A percentile compares a stretch with the other conserved stretches of the same genome.
Evolutionary conservation across 2,888 invertebrate genomes (phyloP).

Genomic region (Nemapogon koenigi): DNA sequence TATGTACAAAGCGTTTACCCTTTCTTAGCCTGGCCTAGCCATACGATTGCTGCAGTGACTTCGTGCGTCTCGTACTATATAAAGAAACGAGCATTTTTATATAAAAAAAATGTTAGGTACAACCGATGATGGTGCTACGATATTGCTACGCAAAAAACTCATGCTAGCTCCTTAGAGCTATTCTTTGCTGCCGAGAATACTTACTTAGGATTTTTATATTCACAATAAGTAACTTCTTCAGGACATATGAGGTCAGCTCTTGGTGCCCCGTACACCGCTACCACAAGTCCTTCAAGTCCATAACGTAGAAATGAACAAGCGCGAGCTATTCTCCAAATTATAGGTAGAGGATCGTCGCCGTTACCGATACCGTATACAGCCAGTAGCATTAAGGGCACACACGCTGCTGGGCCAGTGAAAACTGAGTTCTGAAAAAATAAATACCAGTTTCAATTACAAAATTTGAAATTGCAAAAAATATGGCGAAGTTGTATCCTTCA

Average conservation of each 20-base stretch:
- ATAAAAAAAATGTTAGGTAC: too few relatives aligned
- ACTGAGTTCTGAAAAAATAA: constrained; percentile 73
- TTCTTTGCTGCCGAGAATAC: too few relatives aligned
- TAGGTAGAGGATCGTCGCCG: constrained; percentile 72
- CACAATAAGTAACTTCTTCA: constrained; percentile 72
- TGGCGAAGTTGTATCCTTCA: too few relatives aligned
- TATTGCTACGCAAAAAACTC: too few relatives aligned
- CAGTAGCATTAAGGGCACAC: constrained; percentile 87
- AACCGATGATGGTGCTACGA: too few relatives aligned
- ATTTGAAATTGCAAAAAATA: background rate
- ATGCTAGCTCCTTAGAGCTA: too few relatives aligned
- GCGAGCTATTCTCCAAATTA: constrained; percentile 78
- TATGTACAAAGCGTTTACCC: too few relatives aligned
- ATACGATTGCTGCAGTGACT: too few relatives aligned
- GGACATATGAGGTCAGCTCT: constrained; percentile 79
- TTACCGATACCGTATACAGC: constrained; percentile 89
- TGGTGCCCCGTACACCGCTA: constrained; percentile 80
- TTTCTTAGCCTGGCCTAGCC: too few relatives aligned
- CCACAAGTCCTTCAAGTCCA: constrained; percentile 80
- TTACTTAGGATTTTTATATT: constrained; percentile 72
- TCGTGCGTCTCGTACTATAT: too few relatives aligned
- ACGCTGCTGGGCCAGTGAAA: constrained; percentile 86
- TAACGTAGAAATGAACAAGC: constrained; percentile 84
- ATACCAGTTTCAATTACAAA: background rate
- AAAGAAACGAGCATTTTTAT: too few relatives aligned